Percentiles rank a stretch among this genome's conserved stretches.
These are phyloP conservation scores for Struthidea cinerea DNA, from an alignment of 2,113 vertebrate species.

Conservation along the genomic window DNA sequence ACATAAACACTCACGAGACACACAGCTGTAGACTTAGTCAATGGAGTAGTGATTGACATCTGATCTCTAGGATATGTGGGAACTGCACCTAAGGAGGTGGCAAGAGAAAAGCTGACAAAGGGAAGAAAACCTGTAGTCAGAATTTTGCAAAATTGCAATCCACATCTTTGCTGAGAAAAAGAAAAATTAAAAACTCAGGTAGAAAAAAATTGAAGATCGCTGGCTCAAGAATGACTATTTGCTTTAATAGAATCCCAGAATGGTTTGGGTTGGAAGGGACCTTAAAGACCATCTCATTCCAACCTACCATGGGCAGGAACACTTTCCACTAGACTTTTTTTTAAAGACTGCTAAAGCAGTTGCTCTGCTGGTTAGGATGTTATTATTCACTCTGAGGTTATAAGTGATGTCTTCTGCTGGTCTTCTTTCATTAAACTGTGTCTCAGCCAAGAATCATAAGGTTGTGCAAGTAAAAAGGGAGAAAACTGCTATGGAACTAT, in stretches of 20 bases:
- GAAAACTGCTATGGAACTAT: background rate
- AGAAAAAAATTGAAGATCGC: background rate
- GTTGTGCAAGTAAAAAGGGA: background rate
- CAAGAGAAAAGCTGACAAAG: background rate
- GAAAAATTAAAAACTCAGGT: background rate
- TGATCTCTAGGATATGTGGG: background rate
- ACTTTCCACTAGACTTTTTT: background rate
- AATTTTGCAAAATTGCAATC: background rate
- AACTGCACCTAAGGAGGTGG: background rate
- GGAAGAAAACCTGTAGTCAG: background rate
- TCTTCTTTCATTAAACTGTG: background rate
- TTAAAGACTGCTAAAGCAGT: background rate
- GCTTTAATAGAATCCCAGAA: background rate
- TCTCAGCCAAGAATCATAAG: conserved; percentile 11
- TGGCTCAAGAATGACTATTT: background rate
- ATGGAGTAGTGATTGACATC: background rate
- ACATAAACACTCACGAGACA: background rate
- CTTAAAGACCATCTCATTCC: background rate
- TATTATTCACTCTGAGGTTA: background rate
- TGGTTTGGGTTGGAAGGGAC: background rate
- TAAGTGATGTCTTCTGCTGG: background rate
- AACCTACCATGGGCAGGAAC: background rate
- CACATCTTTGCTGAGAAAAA: background rate
- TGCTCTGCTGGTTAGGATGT: background rate
- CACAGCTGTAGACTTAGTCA: background rate